These are phyloP conservation scores for Ateles fusciceps DNA, from an alignment of 2,797 vertebrate species.

Conservation along the genomic window DNA sequence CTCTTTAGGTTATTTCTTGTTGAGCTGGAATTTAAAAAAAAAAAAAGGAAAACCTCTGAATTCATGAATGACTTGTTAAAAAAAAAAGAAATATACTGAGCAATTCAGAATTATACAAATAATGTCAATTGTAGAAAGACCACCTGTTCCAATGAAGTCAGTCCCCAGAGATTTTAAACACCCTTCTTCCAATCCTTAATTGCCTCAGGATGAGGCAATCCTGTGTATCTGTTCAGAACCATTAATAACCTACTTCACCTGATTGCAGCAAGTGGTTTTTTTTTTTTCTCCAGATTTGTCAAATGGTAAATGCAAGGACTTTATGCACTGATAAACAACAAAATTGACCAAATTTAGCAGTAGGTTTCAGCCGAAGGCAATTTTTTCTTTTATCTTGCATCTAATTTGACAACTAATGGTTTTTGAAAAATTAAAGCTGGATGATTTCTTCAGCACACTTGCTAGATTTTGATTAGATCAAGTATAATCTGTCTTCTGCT, in stretches of 20 bases:
- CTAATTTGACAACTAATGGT: conserved; percentile 84
- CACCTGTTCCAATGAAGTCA: conserved; percentile 84
- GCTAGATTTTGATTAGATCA: conserved; percentile 81
- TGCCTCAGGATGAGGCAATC: conserved; percentile 87
- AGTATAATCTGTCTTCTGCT: conserved; percentile 68
- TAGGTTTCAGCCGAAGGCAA: conserved; percentile 81
- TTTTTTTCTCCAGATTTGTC: conserved; percentile 82
- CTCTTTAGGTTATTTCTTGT: conserved; percentile 24
- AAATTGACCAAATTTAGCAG: conserved; percentile 87
- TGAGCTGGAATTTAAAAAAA: neutral
- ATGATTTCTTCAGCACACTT: conserved; percentile 79
- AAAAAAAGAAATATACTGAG: conserved; percentile 57
- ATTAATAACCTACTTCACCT: conserved; percentile 90
- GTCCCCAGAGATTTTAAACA: conserved; percentile 84
- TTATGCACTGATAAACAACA: conserved; percentile 85
- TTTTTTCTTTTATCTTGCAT: conserved; percentile 83
- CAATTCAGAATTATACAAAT: conserved; percentile 76
- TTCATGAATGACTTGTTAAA: conserved; percentile 68
- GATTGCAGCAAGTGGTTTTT: conserved; percentile 85
- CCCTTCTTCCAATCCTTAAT: conserved; percentile 85
- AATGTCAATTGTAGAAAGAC: conserved; percentile 81
- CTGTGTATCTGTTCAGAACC: conserved; percentile 87
- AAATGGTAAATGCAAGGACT: conserved; percentile 86
- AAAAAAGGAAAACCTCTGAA: conserved; percentile 27
- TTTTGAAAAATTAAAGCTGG: conserved; percentile 83